Evolutionary conservation across 2,797 vertebrate species (phyloP).

Genomic region (Manis javanica): DNA sequence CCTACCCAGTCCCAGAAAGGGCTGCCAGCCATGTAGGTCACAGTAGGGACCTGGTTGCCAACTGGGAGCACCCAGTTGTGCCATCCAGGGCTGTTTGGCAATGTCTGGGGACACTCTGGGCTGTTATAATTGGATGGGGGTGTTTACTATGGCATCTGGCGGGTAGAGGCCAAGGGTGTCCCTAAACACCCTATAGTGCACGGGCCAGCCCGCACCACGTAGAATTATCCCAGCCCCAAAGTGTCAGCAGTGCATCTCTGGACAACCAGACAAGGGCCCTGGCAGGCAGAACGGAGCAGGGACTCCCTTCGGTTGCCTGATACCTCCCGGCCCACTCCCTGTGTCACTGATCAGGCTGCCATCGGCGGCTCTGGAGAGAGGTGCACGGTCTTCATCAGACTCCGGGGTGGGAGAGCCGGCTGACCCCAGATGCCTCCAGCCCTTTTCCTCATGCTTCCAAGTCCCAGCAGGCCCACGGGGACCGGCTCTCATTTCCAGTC

Average conservation of each 20-base stretch:
- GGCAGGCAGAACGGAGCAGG: not conserved
- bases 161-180: not conserved
- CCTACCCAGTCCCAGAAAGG: not conserved
- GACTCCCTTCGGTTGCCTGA: accelerated
- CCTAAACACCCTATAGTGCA: accelerated
- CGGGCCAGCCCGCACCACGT: accelerated
- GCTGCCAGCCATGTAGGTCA: accelerated
- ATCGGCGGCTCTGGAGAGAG: not conserved
- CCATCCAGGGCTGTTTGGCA: not conserved
- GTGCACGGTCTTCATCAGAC: accelerated
- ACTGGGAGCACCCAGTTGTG: accelerated
- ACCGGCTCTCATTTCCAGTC: accelerated
- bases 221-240: accelerated
- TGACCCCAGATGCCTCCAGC: accelerated
- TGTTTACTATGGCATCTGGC: not conserved
- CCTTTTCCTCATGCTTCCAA: not conserved
- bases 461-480: not conserved
- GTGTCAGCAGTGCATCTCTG: not conserved
- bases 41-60: not conserved
- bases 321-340: not conserved
- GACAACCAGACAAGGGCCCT: accelerated
- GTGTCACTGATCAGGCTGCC: too few relatives aligned
- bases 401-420: not conserved
- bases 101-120: not conserved
- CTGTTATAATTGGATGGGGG: too few relatives aligned